Base-by-base conservation (phyloP, 2,888 invertebrate genomes). In the Timandra comae region DNA sequence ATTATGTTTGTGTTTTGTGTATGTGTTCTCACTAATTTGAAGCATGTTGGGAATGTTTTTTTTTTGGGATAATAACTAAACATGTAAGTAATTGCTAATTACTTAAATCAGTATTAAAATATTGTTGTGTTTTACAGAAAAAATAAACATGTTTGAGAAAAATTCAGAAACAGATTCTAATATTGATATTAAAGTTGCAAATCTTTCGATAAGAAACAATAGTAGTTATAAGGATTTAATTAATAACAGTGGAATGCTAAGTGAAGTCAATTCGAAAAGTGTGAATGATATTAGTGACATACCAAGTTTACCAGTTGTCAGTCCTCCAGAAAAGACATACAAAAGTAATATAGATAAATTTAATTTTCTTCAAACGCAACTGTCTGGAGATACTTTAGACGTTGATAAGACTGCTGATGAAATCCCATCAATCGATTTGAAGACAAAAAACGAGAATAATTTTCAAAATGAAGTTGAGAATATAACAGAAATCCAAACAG, bases 81-180 rank as follows among this genome's bases (percentile, higher is more conserved):
- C n/a, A n/a, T n/a, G n/a, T n/a, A n/a, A n/a, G n/a, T n/a, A n/a
- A n/a, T n/a, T n/a, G n/a, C n/a, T n/a, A n/a, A n/a, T n/a, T n/a
- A n/a, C n/a, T n/a, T n/a, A n/a, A n/a, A n/a, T n/a, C n/a, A n/a
- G 29, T 16, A 8, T 24, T 24, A 3, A 10, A 24, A 24, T 10
- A 9, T 9, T 24, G 3, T 24, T 33, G 33, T 31, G 36, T 46
- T 39, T 74, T 75, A 30, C 74, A 85, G 85, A 85, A 42, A 84
- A 80, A 85, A 85, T 85, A 79, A 85, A 56, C 52, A 73, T 84
- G 72, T 85, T 85, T 60, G 85, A 85, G 54, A 82, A 74, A 45
- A 71, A 74, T 55, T 54, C 64, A 52, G 76, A 77, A 50, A 74
- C 66, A 71, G 74, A 75, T 41, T 49, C 53, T 43, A 65, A 47